These are phyloP conservation scores for Masnerella sp. DNA, from an alignment of 2,888 invertebrate species.

Conservation along the genomic window DNA sequence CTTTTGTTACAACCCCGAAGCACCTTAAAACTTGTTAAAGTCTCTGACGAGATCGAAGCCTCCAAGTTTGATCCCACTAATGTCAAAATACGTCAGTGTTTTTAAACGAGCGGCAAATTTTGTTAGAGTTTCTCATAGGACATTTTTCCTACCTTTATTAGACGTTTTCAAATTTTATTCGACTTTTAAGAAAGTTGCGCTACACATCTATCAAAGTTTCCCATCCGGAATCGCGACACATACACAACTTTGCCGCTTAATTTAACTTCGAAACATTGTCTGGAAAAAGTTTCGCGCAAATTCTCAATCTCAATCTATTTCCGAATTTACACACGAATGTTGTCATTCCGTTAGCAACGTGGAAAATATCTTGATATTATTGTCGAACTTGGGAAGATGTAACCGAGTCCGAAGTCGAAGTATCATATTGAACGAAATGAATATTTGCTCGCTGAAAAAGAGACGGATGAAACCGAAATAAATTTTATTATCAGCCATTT, in stretches of 20 bases:
- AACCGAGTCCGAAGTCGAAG: too few relatives aligned
- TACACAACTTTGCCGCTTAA: constrained; percentile 6
- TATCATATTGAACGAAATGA: too few relatives aligned
- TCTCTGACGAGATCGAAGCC: not conserved
- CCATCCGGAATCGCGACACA: not conserved
- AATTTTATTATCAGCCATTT: too few relatives aligned
- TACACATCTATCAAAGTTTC: constrained; percentile 8
- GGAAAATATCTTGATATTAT: too few relatives aligned
- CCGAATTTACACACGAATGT: not conserved
- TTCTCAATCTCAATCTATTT: constrained; percentile 3
- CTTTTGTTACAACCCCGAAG: too few relatives aligned
- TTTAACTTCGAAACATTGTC: constrained; percentile 6
- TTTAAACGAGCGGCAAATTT: not conserved
- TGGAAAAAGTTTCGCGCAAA: not conserved
- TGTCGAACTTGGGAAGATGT: too few relatives aligned
- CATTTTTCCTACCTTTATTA: constrained; percentile 4
- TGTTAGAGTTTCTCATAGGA: not conserved
- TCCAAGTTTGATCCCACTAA: not conserved
- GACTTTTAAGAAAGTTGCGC: constrained; percentile 7
- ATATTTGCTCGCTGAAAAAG: too few relatives aligned
- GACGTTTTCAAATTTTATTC: constrained; percentile 11
- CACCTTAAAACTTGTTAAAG: too few relatives aligned
- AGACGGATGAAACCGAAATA: too few relatives aligned
- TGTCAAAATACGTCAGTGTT: constrained; percentile 10
- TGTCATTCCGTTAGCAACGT: too few relatives aligned